A percentile compares a stretch with the other conserved stretches of the same genome.
Evolutionary conservation across 2,888 invertebrate genomes (phyloP).

Genomic region (Drosophila sordidula): DNA sequence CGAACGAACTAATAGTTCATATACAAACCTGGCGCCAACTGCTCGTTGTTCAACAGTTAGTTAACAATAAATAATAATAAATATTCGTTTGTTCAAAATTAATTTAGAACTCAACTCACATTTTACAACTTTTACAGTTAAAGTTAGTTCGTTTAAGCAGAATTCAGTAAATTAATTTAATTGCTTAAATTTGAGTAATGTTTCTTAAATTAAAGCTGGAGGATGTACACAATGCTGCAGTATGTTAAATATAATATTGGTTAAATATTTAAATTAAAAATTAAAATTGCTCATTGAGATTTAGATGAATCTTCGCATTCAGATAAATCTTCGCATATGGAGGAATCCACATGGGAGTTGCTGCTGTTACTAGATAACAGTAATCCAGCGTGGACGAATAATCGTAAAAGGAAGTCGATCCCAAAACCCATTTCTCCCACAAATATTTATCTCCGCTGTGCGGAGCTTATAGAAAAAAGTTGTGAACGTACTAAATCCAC

Average conservation of each 20-base stretch:
- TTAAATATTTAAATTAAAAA: background rate
- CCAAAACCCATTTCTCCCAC: background rate
- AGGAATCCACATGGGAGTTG: too few species aligned
- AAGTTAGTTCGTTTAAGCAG: too few species aligned
- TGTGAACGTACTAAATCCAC: conserved; percentile 9
- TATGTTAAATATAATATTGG: background rate
- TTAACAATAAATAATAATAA: too few species aligned
- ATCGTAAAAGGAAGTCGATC: conserved; percentile 7
- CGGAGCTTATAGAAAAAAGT: background rate
- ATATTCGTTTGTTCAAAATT: background rate
- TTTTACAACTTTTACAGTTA: too few species aligned
- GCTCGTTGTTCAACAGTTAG: too few species aligned
- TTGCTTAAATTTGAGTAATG: conserved; percentile 14
- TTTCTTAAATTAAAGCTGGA: conserved; percentile 54
- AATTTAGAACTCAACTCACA: too few species aligned
- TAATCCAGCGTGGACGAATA: background rate
- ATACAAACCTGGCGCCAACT: too few species aligned
- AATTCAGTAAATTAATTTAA: background rate
- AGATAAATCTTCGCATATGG: too few species aligned
- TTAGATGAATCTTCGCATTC: too few species aligned
- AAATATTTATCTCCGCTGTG: background rate
- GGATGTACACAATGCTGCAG: conserved; percentile 3
- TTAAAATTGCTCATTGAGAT: too few species aligned
- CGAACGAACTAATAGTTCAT: background rate
- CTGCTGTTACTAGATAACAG: too few species aligned